Conservation (phyloP, 2,888 invertebrate species). For the Cylindroiulus punctatus region DNA sequence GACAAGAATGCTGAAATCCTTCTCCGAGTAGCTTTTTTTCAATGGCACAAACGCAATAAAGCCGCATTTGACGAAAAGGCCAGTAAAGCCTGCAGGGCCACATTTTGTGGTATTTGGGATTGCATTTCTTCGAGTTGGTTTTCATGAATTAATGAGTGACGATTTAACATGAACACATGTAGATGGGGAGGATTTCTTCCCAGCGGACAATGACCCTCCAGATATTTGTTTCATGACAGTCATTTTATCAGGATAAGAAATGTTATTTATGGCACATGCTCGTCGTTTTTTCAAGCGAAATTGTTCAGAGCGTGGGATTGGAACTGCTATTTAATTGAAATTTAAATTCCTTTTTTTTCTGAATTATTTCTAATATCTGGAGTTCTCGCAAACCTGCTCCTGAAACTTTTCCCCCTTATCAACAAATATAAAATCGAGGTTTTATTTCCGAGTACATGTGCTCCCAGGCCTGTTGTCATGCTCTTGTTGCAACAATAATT, state of each 20-base stretch:
- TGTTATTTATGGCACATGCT: constrained; percentile 9
- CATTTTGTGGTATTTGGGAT: neutral
- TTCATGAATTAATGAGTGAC: constrained; percentile 8
- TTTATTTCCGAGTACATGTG: too few relatives aligned
- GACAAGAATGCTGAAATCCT: constrained; percentile 9
- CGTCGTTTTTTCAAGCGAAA: neutral
- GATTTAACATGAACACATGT: neutral
- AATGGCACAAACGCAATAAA: neutral
- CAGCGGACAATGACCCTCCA: neutral
- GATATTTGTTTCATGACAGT: constrained; percentile 10
- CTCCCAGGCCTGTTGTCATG: too few relatives aligned
- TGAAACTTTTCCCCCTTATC: too few relatives aligned
- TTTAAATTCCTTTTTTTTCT: constrained; percentile 1
- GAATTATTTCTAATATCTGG: neutral
- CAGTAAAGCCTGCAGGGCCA: neutral
- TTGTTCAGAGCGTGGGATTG: neutral
- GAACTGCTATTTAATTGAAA: constrained; percentile 18
- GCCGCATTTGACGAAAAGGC: neutral
- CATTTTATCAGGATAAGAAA: constrained; percentile 18
- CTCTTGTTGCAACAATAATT: too few relatives aligned
- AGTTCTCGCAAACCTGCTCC: too few relatives aligned
- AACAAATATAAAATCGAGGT: too few relatives aligned
- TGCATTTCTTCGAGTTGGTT: constrained; percentile 1
- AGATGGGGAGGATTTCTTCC: neutral
- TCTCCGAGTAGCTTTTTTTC: constrained; percentile 5